Conservation (phyloP, 2,888 invertebrate genomes). For the Cantharis rustica region DNA sequence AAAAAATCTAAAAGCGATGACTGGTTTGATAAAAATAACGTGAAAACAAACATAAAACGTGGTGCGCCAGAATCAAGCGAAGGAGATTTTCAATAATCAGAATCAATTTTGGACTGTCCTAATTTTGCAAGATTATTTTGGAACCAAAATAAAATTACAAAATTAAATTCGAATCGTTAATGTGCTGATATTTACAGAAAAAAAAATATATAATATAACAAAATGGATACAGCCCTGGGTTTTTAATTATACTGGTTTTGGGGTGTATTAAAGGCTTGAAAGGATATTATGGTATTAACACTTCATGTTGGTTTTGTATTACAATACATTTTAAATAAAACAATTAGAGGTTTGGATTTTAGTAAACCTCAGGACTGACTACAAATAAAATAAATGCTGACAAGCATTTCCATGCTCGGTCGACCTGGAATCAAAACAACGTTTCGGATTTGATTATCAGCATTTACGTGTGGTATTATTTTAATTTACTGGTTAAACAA, state of each 20-base stretch:
- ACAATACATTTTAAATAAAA: conserved; percentile 24
- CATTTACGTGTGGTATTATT: background rate
- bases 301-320: conserved; percentile 50
- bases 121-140: conserved; percentile 11
- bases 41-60: background rate
- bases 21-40: background rate
- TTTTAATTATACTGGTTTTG: conserved; percentile 22
- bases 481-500: conserved; percentile 3
- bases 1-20: background rate
- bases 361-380: conserved; percentile 40
- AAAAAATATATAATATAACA: background rate
- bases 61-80: background rate
- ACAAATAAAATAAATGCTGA: conserved; percentile 20
- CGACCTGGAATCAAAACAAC: background rate
- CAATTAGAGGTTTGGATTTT: conserved; percentile 34
- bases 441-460: background rate
- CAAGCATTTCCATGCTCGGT: background rate
- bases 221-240: conserved; percentile 41
- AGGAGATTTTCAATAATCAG: conserved; percentile 17
- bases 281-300: conserved; percentile 51
- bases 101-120: conserved; percentile 34
- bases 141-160: conserved; percentile 15
- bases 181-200: conserved; percentile 31
- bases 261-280: conserved; percentile 24
- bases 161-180: conserved; percentile 10